Percentiles rank a stretch among this genome's conserved stretches.
Conservation (phyloP, 2,113 vertebrate species). For the Herpailurus yagouaroundi region DNA sequence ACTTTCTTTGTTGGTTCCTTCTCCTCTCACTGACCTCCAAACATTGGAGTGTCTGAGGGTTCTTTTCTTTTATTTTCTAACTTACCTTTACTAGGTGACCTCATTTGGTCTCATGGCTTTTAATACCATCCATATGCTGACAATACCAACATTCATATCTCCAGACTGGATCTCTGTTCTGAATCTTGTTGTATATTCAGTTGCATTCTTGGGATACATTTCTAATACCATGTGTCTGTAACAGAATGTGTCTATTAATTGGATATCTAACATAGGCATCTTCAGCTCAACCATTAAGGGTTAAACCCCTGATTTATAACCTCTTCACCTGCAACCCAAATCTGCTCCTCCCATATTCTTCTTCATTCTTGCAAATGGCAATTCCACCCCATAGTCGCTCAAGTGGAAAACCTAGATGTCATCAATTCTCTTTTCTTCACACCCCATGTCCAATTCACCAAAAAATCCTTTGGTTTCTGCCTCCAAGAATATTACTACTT, state of each 20-base stretch:
- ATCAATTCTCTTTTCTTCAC: background rate
- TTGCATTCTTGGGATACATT: background rate
- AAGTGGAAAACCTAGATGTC: background rate
- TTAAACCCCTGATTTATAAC: background rate
- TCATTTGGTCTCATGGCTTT: background rate
- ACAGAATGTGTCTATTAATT: background rate
- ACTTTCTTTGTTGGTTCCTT: background rate
- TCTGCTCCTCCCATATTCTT: background rate
- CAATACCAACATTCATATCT: background rate
- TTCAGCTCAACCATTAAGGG: background rate
- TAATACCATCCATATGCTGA: background rate
- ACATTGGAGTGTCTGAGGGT: background rate
- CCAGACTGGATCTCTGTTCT: background rate
- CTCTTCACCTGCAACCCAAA: background rate
- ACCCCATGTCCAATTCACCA: background rate
- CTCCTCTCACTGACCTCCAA: background rate
- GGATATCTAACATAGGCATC: background rate
- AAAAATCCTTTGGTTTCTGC: background rate
- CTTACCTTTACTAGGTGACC: background rate
- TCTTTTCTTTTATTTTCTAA: background rate
- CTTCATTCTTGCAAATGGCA: background rate
- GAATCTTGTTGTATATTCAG: background rate
- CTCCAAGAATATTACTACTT: background rate
- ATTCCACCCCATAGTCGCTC: background rate
- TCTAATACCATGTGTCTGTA: background rate